A percentile compares a stretch with the other conserved stretches of the same genome.
phyloP scores from a whole-genome alignment of 1,140 invertebrate genomes.

The Oreohelix idahoensis region DNA sequence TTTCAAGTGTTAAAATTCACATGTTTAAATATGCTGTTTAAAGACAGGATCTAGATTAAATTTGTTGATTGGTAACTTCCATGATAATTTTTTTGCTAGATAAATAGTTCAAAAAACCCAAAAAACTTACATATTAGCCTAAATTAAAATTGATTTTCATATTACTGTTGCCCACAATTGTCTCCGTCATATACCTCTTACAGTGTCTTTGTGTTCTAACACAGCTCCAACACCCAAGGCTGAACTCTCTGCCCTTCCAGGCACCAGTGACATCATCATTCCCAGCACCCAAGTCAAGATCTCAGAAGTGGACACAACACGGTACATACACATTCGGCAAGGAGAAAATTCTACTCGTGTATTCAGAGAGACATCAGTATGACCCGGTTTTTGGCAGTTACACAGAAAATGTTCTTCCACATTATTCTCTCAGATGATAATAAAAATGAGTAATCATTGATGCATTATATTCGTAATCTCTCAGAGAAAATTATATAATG shows the following conservation, averaged over 20 bases:
- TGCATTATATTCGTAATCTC: no score
- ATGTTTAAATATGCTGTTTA: no score
- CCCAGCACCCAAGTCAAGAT: slow-evolving; percentile 70
- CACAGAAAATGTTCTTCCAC: background rate
- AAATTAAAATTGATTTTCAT: no score
- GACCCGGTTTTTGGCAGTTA: slow-evolving; percentile 34
- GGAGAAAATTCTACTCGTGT: slow-evolving; percentile 70
- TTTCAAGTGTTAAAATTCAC: no score
- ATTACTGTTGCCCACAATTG: no score
- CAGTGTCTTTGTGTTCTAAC: slow-evolving; percentile 23
- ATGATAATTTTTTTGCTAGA: no score
- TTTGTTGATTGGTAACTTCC: no score
- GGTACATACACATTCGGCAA: slow-evolving; percentile 71
- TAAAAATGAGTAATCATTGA: background rate
- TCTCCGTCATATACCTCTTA: no score
- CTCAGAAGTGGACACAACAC: slow-evolving; percentile 70
- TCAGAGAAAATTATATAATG: no score
- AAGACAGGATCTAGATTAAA: no score
- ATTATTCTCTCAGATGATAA: background rate
- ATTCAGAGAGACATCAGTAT: slow-evolving; percentile 72
- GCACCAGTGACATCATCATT: slow-evolving; percentile 68
- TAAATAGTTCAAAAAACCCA: no score
- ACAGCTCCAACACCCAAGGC: slow-evolving; percentile 63
- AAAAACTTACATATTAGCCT: no score
- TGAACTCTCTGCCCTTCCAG: slow-evolving; percentile 62